Evolutionary conservation across 2,797 vertebrate species (phyloP), one percentile per base, ranked within the genome.

Genomic region (Pseudotriccus pelzelni): DNA sequence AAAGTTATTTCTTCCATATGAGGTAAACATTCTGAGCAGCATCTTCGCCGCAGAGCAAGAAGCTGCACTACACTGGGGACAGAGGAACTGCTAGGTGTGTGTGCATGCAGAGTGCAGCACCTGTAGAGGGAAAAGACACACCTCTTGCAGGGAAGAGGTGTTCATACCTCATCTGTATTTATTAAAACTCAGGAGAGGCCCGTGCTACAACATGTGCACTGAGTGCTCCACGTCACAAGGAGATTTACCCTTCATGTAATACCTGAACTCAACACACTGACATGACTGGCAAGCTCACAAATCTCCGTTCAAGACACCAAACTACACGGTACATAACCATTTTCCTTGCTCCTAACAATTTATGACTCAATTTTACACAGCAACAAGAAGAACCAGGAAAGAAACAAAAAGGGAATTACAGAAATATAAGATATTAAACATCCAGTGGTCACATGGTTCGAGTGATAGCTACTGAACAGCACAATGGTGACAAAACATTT

Each of bases 81-180:
- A n/a, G 73, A 80, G 79, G 76, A 70, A 76, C 28, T 30, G 43
- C 41, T 32, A 17, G 87, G 68, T 39, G 36, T 46, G 77, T 17
- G 80, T 6, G 81, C 76, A 62, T 6, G 73, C 87, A 93, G 90
- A 84, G 87, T 87, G 91, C 25, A 79, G 89, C 52, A 77, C 55
- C 87, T 75, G 84, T 56, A 76, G 43, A 50, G 53, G 68, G 80
- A 30, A 86, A 46, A 66, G 73, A 55, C 91, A 55, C 14, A 3
- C 59, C 84, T 89, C 87, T 86, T 52, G 62, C 68, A 60, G 78
- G 3, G 43, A 55, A 58, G 56, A 95, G 25, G 9, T 53, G 63
- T 37, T 78, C 68, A 12, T 44, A 49, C 20, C 62, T 58, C 69
- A 66, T 15, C 85, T 76, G 34, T 22, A 44, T 58, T 86, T 50